Evolutionary conservation across 1,140 invertebrate genomes (phyloP).

Genomic region (Ceratina japonica): DNA sequence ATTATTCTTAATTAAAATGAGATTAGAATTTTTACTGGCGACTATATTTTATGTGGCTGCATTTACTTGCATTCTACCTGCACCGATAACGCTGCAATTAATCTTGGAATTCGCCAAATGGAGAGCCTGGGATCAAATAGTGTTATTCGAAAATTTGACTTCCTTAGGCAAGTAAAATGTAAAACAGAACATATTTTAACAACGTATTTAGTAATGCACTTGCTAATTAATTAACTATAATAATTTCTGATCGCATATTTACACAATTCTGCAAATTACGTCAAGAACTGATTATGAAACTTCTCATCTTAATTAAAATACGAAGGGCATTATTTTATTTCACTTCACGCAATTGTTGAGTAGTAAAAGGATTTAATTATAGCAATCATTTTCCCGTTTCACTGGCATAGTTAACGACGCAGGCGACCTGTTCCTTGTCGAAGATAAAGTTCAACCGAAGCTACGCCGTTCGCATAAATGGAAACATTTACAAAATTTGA

Average conservation of each 20-base stretch:
- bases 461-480: background rate
- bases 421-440: background rate
- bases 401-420: background rate
- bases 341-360: background rate
- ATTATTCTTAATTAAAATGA: constrained; percentile 1
- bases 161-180: constrained; percentile 53
- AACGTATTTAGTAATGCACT: no score
- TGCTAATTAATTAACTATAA: no score
- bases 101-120: constrained; percentile 78
- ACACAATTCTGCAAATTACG: no score
- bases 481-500: background rate
- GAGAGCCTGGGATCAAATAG: constrained; percentile 78
- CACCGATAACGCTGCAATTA: constrained; percentile 71
- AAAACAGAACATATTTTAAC: background rate
- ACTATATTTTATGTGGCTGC: constrained; percentile 2
- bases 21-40: constrained; percentile 10
- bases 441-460: background rate
- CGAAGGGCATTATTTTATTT: no score
- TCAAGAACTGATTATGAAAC: no score
- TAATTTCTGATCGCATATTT: background rate
- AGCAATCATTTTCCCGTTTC: no score
- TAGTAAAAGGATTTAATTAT: background rate
- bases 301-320: no score
- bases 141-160: constrained; percentile 70
- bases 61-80: constrained; percentile 59